Evolutionary conservation across 2,888 invertebrate genomes (phyloP), one percentile per base, ranked within the genome.

Genomic region (Drosophila tanythrix): DNA sequence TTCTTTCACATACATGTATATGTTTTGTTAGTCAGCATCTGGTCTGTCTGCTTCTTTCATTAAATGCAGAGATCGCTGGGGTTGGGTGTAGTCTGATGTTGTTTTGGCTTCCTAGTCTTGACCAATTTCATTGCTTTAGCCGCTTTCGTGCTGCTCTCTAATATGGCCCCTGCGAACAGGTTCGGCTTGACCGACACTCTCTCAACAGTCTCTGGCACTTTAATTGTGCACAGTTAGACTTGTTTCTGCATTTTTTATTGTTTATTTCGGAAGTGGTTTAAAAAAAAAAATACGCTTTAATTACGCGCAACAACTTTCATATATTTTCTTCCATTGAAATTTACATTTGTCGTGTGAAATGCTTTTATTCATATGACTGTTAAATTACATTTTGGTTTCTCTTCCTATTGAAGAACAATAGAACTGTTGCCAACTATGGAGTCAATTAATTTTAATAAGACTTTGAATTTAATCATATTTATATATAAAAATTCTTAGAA

Each of bases 141-240:
- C 59, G 72, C 78, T 81, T 70, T 81, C 76, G 53, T 56, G 76
- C 52, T 29, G 58, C 71, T 67, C 52, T 75, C 77, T 66, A 60
- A 58, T 67, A 61, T 76, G 76, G 76, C 43, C 71, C 40, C 63
- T 35, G 61, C 60, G 73, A 85, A 85, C 84, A 70, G 85, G 84
- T 89, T 89, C 64, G 63, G 31, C 58, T 82, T 85, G 88, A 84
- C 89, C 89, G 76, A 80, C 65, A 77, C 43, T 66, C 61, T 48
- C 48, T 27, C 18, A 35, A 11, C 18, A 27, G 50, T 40, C 48
- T 53, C 52, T 38, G 65, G 35, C 75, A 76, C 69, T 81, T 83
- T 89, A 89, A 90, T 85, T 88, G 83, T 53, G 57, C 63, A 81
- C 79, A 74, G 90, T 83, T 86, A 71, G 89, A 90, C 87, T 77